These are phyloP conservation scores for Talpa occidentalis DNA, from an alignment of 2,113 vertebrate genomes.

Conservation along the genomic window DNA sequence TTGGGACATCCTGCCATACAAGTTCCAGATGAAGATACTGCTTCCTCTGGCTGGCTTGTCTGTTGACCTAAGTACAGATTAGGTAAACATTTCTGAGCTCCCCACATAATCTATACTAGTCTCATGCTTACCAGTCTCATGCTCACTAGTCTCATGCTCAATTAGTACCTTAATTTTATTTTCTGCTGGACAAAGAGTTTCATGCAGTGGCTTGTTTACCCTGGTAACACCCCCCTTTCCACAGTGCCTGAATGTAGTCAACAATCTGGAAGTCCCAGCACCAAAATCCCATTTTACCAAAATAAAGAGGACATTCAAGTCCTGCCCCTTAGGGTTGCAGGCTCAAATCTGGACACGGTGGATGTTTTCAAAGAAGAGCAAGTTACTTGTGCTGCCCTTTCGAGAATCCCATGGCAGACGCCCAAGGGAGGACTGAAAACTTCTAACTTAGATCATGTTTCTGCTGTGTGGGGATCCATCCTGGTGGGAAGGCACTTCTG, in stretches of 20 bases:
- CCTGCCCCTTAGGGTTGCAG: not conserved
- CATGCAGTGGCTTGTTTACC: not conserved
- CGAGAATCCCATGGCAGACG: not conserved
- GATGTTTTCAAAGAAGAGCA: not conserved
- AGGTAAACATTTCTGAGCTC: not conserved
- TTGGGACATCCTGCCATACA: not conserved
- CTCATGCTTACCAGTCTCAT: not conserved
- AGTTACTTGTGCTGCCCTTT: not conserved
- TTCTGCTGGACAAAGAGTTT: not conserved
- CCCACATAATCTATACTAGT: not conserved
- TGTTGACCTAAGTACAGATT: not conserved
- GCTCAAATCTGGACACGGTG: not conserved
- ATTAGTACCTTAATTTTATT: not conserved
- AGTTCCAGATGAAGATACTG: not conserved
- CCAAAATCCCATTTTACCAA: not conserved
- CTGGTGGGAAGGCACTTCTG: not conserved
- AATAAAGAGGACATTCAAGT: not conserved
- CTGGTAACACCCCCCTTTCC: not conserved
- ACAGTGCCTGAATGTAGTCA: not conserved
- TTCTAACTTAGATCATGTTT: not conserved
- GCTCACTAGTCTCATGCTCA: not conserved
- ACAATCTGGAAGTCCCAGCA: not conserved
- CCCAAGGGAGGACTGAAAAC: not conserved
- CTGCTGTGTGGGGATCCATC: not conserved
- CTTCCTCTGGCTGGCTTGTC: not conserved